Evolutionary conservation across 2,797 vertebrate genomes (phyloP).

Genomic region (Lutjanus campechanus): DNA sequence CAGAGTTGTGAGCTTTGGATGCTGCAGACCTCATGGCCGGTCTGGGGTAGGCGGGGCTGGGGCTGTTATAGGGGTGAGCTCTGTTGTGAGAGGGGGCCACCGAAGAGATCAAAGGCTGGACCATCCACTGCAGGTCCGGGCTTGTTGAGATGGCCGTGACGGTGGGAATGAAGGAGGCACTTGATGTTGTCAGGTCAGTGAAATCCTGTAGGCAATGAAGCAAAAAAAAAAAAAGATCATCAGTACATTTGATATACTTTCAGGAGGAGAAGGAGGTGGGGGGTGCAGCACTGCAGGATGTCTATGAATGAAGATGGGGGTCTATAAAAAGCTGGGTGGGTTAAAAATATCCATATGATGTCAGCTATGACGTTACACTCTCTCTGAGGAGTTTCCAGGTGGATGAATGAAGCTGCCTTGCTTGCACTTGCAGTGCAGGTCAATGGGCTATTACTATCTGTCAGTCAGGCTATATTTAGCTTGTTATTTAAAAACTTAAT

Average conservation of each 20-base stretch:
- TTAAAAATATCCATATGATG: slow-evolving; percentile 92
- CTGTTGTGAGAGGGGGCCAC: slow-evolving; percentile 92
- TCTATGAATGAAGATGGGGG: slow-evolving; percentile 63
- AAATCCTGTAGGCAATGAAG: slow-evolving; percentile 88
- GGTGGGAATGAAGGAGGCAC: slow-evolving; percentile 93
- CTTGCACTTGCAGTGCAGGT: slow-evolving; percentile 46
- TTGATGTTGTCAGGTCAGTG: slow-evolving; percentile 90
- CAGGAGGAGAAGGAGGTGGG: slow-evolving; percentile 9
- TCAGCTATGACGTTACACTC: slow-evolving; percentile 89
- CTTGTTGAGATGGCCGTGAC: slow-evolving; percentile 93
- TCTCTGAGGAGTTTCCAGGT: slow-evolving; percentile 92
- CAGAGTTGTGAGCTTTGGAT: slow-evolving; percentile 81
- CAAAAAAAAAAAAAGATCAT: slow-evolving; percentile 39
- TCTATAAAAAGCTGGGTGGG: slow-evolving; percentile 81
- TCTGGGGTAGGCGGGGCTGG: slow-evolving; percentile 73
- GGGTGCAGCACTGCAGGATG: slow-evolving; percentile 37
- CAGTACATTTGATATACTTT: slow-evolving; percentile 50
- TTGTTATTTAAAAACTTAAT: background rate
- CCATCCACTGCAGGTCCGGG: slow-evolving; percentile 95
- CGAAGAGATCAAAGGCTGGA: slow-evolving; percentile 92
- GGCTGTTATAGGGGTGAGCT: slow-evolving; percentile 86
- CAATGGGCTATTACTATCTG: background rate
- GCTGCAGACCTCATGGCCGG: slow-evolving; percentile 82
- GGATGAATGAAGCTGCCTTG: slow-evolving; percentile 72
- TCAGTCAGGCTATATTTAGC: background rate